Base-by-base conservation (phyloP, 2,888 invertebrate genomes). In the Drosophila atripex region DNA sequence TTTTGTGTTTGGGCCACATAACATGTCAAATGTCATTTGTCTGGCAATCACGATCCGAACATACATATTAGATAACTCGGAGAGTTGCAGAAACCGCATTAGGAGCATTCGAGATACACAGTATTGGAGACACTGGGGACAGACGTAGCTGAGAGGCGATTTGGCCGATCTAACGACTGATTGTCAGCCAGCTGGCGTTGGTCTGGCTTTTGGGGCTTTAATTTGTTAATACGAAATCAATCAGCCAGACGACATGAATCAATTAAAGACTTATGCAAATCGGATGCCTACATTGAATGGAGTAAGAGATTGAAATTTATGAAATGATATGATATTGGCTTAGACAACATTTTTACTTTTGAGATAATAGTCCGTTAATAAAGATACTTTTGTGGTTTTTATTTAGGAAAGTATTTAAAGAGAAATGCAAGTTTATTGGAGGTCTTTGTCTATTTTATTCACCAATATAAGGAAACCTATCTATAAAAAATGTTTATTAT, bases 1-100 rank as follows among this genome's bases (percentile, higher is more conserved):
- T 77, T 65, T 79, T 73, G 30, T 35, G 60, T 18, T 35, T 60
- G 72, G 65, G 56, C 75, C 84, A 66, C 76, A 77, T 69, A 88
- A 88, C 88, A 85, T 85, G 84, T 85, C 84, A 85, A 85, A 85
- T 88, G 84, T 88, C 88, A 88, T 84, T 88, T 88, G 78, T 66
- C 65, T 65, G 69, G 77, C 80, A 78, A 80, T 88, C 88, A 83
- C 88, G 88, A 88, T 86, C 73, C 55, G 60, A 80, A 52, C 59
- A 58, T 71, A 52, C 59, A 58, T 71, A 76, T 86, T 84, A 76
- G 86, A 80, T 83, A 84, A 88, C 73, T 72, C 50, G 38, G 9
- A 55, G 23, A 55, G 23, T 63, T 47, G 63, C 60, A 18, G 54
- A 61, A 47, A 30, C 38, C 46, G 11, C 39, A 18, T 18, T 35